phyloP scores from a whole-genome alignment of 2,113 vertebrate species.

The Rhineura floridana region DNA sequence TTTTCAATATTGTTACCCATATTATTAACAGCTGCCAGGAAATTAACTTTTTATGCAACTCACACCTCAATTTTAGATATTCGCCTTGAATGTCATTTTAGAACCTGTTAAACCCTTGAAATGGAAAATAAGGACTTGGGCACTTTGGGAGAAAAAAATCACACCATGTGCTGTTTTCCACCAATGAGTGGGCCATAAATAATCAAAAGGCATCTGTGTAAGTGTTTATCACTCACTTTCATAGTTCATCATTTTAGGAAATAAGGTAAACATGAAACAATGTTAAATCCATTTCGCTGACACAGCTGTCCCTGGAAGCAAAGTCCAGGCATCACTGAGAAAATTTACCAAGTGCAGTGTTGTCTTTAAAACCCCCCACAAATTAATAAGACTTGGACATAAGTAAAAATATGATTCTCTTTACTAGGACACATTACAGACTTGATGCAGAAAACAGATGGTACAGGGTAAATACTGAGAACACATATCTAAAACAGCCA shows the following conservation, averaged over 20 bases:
- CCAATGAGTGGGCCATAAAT: not conserved
- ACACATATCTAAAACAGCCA: conserved; percentile 1
- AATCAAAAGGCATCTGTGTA: not conserved
- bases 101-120: not conserved
- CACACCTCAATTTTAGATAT: not conserved
- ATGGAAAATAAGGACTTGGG: not conserved
- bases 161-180: not conserved
- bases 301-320: conserved; percentile 18
- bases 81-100: not conserved
- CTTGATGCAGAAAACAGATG: conserved; percentile 19
- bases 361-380: conserved; percentile 47
- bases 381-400: conserved; percentile 38
- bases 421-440: conserved; percentile 45
- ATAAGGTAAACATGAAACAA: not conserved
- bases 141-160: not conserved
- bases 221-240: rapidly evolving
- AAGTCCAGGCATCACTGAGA: conserved; percentile 36
- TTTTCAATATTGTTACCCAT: not conserved
- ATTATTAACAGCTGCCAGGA: not conserved
- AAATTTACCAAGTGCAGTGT: conserved; percentile 67
- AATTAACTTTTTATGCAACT: not conserved
- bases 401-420: conserved; percentile 46
- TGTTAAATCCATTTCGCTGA: not conserved
- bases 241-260: not conserved
- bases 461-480: conserved; percentile 35